Evolutionary conservation across 2,113 vertebrate genomes (phyloP), one percentile per base, ranked within the genome.

Genomic region (Plotosus lineatus): DNA sequence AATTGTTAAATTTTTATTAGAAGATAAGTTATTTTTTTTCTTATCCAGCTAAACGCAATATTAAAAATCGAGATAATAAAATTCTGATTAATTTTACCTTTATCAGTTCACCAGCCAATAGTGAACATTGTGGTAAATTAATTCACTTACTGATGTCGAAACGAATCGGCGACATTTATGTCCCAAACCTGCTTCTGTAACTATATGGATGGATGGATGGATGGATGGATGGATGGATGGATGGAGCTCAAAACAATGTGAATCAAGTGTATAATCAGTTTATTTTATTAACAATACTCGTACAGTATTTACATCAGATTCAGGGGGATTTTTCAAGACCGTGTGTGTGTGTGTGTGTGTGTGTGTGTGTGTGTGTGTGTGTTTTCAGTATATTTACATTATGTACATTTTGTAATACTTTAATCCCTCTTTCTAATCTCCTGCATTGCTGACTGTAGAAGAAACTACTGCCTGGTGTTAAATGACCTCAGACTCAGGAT

Each of bases 211-310:
- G 15, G 66, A 46, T 28, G 26, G 23, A 44, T 7, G 26, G 40
- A 69, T 2, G 15, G 38, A 26, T 21, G 23, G 51, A 55, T 21
- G 23, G 51, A 55, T 21, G 23, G 51, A 55, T 21, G 23, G 51
- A 55, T 6, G 28, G 42, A 46, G 23, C 36, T 6, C 6, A 61
- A 40, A 12, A 66, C 6, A 66, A 61, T 48, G 15, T 23, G 6
- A 14, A 38, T 66, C 46, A 51, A 21, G 4, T 26, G 14, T 36
- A 56, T 66, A 69, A 21, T 72, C 53, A 36, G 14, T 46, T 9
- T 12, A 40, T 58, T 82, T 82, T 82, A 82, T 82, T 76, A 82
- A 75, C 60, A 82, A 76, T 68, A 82, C 61, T 50, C 3, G 46
- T 82, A 55, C 72, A 81, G 40, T 63, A 81, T 66, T 56, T 76